phyloP scores from a whole-genome alignment of 1,140 invertebrate species.

The Formica exsecta region DNA sequence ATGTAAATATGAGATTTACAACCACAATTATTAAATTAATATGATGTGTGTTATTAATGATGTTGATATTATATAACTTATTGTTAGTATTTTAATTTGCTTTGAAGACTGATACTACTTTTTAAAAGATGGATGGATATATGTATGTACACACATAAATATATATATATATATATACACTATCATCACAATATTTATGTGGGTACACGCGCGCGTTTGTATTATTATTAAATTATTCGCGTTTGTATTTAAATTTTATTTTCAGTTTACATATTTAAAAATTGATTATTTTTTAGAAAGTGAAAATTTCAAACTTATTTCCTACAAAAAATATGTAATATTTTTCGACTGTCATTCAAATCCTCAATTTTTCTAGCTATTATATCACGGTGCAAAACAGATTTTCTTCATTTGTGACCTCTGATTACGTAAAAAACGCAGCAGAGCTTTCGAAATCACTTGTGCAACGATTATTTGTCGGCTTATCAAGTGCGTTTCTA shows the following conservation, averaged over 20 bases:
- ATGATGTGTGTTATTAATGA: slow-evolving; percentile 30
- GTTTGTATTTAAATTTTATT: background rate
- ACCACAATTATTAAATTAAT: slow-evolving; percentile 35
- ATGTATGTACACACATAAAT: background rate
- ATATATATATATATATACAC: background rate
- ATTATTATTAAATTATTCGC: no score
- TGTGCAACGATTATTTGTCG: slow-evolving; percentile 54
- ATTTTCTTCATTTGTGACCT: slow-evolving; percentile 16
- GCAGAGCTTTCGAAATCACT: slow-evolving; percentile 49
- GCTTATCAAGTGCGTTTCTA: slow-evolving; percentile 42
- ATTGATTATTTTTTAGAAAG: background rate
- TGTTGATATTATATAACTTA: slow-evolving; percentile 27
- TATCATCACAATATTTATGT: background rate
- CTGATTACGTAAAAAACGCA: background rate
- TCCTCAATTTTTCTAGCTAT: background rate
- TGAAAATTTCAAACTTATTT: background rate
- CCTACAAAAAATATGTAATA: background rate
- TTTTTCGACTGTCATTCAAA: background rate
- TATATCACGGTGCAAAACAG: background rate
- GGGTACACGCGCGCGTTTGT: no score
- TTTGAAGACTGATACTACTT: slow-evolving; percentile 15
- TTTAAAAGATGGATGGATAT: slow-evolving; percentile 26
- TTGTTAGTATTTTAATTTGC: slow-evolving; percentile 1
- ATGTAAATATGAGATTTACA: slow-evolving; percentile 29
- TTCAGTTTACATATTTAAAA: background rate